Conservation (phyloP, 2,797 vertebrate genomes). For the Vipera ursinii region DNA sequence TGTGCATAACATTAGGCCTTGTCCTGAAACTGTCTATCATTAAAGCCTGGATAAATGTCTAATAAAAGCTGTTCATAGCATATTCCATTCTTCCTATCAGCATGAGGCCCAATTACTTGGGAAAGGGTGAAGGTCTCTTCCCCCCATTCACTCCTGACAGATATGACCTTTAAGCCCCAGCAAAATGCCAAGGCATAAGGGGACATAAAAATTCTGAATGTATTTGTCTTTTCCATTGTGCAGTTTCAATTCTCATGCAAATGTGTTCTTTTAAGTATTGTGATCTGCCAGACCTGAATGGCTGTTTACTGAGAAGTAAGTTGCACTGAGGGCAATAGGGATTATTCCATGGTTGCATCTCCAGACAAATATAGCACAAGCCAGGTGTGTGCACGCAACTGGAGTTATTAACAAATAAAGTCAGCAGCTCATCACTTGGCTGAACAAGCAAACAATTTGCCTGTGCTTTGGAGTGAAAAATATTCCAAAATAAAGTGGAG, state of each 20-base stretch:
- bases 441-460: background rate
- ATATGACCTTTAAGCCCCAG: conserved; percentile 74
- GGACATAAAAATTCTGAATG: conserved; percentile 58
- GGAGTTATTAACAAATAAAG: background rate
- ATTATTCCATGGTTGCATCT: background rate
- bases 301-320: background rate
- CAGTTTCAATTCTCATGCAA: conserved; percentile 42
- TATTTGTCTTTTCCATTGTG: conserved; percentile 60
- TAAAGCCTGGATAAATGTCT: conserved; percentile 49
- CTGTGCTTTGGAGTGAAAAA: background rate
- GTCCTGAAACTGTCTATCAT: conserved; percentile 68
- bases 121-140: conserved; percentile 72
- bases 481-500: background rate
- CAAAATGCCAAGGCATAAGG: conserved; percentile 64
- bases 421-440: background rate
- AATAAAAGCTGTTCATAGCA: conserved; percentile 54
- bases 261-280: conserved; percentile 56
- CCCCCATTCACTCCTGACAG: conserved; percentile 66
- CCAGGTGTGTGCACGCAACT: background rate
- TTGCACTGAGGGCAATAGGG: background rate
- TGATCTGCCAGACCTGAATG: background rate
- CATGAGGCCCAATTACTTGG: conserved; percentile 72
- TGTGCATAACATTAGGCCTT: conserved; percentile 66
- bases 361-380: conserved; percentile 7
- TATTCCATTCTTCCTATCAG: conserved; percentile 70